Conservation (phyloP, 2,113 vertebrate genomes). For the Accipiter virgatus region DNA sequence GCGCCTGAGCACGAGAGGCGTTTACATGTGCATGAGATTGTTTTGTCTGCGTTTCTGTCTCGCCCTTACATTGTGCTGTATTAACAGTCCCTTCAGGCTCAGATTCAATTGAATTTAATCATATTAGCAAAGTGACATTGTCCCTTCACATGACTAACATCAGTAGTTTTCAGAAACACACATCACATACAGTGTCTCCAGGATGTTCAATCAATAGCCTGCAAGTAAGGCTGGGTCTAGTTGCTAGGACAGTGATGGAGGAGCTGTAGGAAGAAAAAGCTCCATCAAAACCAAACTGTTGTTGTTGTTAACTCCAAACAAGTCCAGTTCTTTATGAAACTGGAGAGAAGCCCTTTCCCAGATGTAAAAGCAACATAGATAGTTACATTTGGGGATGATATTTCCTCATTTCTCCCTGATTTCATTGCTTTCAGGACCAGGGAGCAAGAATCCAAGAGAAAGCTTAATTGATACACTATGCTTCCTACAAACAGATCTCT, state of each 20-base stretch:
- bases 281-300: background rate
- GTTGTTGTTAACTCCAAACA: background rate
- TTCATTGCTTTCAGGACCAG: background rate
- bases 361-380: background rate
- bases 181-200: accelerated
- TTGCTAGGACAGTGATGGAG: background rate
- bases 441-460: background rate
- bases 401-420: background rate
- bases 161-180: background rate
- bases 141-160: background rate
- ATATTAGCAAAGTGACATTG: accelerated
- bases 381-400: background rate
- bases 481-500: background rate
- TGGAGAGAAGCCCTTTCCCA: background rate
- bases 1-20: accelerated
- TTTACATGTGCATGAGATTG: background rate
- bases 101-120: background rate
- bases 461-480: accelerated
- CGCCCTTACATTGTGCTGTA: background rate
- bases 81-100: background rate
- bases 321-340: background rate
- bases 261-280: background rate
- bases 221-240: background rate
- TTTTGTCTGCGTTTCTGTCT: background rate
- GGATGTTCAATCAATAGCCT: background rate